A percentile compares a stretch with the other conserved stretches of the same genome.
Conservation (phyloP, 2,888 invertebrate species). For the Lithophane ornitopus region DNA sequence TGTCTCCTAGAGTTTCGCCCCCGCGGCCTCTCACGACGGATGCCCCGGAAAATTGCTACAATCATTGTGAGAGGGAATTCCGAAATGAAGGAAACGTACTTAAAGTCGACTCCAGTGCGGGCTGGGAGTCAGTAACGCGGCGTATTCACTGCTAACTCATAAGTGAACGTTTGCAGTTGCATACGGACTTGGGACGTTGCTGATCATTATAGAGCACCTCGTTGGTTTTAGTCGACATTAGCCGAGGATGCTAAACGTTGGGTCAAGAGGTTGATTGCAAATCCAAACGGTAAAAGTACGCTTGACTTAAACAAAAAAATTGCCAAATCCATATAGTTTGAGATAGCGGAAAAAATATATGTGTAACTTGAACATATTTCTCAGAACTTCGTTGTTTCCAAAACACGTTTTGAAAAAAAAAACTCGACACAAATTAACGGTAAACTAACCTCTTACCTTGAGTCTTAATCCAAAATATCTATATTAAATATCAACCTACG, state of each 20-base stretch:
- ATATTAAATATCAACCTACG: too few species aligned
- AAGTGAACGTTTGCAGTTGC: slow-evolving; percentile 39
- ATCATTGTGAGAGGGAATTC: slow-evolving; percentile 89
- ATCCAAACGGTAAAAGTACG: too few species aligned
- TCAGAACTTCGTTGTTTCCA: too few species aligned
- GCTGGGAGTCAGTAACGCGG: slow-evolving; percentile 52
- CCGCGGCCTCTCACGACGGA: slow-evolving; percentile 86
- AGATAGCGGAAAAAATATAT: too few species aligned
- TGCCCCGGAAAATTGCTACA: slow-evolving; percentile 90
- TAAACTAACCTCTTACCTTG: too few species aligned
- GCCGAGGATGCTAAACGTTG: neutral
- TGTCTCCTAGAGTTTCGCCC: slow-evolving; percentile 74
- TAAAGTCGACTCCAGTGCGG: slow-evolving; percentile 72
- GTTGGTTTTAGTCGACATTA: neutral
- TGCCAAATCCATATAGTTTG: too few species aligned
- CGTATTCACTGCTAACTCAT: slow-evolving; percentile 57
- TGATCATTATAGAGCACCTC: neutral
- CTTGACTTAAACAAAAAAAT: too few species aligned
- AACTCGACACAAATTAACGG: too few species aligned
- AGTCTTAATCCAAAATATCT: too few species aligned
- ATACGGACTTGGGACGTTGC: neutral
- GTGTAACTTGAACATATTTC: too few species aligned
- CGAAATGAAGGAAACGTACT: slow-evolving; percentile 89
- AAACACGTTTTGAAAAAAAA: too few species aligned
- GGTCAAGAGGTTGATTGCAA: neutral